Base-by-base conservation (phyloP, 1,140 invertebrate genomes). In the Mizuhopecten yessoensis region DNA sequence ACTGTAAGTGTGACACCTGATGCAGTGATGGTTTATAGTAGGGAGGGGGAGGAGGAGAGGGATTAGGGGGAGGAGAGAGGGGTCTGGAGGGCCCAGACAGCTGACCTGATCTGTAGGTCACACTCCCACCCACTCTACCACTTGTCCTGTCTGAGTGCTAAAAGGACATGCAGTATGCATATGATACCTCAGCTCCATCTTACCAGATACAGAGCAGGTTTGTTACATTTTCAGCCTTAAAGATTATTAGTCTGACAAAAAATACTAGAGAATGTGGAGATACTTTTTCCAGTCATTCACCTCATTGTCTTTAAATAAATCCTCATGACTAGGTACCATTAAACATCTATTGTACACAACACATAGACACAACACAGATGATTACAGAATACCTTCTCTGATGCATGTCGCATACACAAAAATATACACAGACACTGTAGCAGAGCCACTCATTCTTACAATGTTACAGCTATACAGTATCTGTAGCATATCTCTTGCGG, bases 61-160 rank as follows among this genome's bases (percentile, higher is more conserved):
- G 3, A 23, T 49, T 49, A 49, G 45, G 45, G 45, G 36, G 5
- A 15, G 45, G 57, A n/a, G 57, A 7, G 57, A 17, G 57, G n/a
- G 57, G 3, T n/a, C 2, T 75, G 57, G n/a, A 75, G 15, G n/a
- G 57, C 57, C 57, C 57, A 75, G 57, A 75, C 57, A 75, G 57
- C 57, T n/a, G 23, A 75, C 57, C 57, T 75, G n/a, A 75, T n/a
- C 57, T 17, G 9, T 7, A 75, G 57, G 57, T n/a, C 57, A 75
- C 23, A n/a, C n/a, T 75, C 23, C n/a, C 57, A 75, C 57, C 57
- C 57, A 75, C 57, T 75, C 57, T 75, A n/a, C 23, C 57, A 75
- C 57, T 75, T 75, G 57, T 75, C 57, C 57, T 29, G 57, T 75
- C 57, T 75, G 57, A 75, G 57, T 29, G n/a, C 57, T 75, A 23